Evolutionary conservation across 2,888 invertebrate species (phyloP).

Genomic region (Elysia crispata): DNA sequence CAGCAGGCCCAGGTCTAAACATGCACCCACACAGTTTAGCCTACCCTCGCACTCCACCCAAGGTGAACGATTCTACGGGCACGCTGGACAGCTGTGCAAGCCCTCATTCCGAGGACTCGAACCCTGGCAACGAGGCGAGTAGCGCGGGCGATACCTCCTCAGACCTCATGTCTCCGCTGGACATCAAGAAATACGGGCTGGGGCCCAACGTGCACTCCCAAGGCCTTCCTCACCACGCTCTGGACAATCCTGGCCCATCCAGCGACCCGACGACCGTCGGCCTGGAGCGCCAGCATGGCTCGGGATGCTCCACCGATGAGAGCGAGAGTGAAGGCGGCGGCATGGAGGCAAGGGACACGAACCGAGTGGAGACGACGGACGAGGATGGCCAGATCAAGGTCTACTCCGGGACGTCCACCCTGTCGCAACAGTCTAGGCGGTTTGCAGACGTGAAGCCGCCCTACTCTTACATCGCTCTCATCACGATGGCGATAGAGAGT

Average conservation of each 20-base stretch:
- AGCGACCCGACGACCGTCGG: too few species aligned
- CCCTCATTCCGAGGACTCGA: slow-evolving; percentile 45
- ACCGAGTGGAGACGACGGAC: slow-evolving; percentile 27
- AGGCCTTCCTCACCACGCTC: background rate
- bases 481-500: slow-evolving; percentile 99
- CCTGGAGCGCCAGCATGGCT: too few species aligned
- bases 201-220: background rate
- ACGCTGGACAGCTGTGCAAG: slow-evolving; percentile 37
- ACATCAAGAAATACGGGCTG: slow-evolving; percentile 35
- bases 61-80: slow-evolving; percentile 47
- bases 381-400: slow-evolving; percentile 9
- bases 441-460: slow-evolving; percentile 95
- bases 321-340: background rate
- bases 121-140: slow-evolving; percentile 19
- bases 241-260: too few species aligned
- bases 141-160: slow-evolving; percentile 19
- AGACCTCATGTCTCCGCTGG: slow-evolving; percentile 20
- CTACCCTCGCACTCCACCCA: slow-evolving; percentile 22
- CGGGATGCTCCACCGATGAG: too few species aligned
- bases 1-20: background rate
- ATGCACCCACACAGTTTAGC: slow-evolving; percentile 15
- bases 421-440: slow-evolving; percentile 69
- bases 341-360: slow-evolving; percentile 37
- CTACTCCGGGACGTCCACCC: slow-evolving; percentile 50
- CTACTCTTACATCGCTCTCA: slow-evolving; percentile 98